Base-by-base conservation (phyloP, 2,113 vertebrate species). In the Podarcis raffonei region DNA sequence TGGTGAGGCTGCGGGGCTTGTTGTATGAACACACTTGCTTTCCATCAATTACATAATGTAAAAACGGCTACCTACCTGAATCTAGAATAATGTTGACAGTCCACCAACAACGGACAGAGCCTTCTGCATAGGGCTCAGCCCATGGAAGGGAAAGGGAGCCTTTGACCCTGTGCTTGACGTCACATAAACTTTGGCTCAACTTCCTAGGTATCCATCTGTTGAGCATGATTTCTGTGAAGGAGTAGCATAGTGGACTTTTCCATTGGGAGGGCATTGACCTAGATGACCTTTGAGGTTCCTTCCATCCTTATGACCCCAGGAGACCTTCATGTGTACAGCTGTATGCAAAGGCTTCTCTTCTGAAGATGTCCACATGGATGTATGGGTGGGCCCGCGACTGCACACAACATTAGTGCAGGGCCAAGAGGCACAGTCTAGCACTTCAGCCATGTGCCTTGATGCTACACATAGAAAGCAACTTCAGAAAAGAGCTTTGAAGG, bases 1-100 rank as follows among this genome's bases (percentile, higher is more conserved):
- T 57, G 16, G 27, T 62, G 8, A 32, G 32, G 1, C 0, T 65
- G 1, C 1, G 87, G 77, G 76, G 0, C 6, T 5, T 0, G 0
- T n/a, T 35, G 20, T 18, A 0, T 0, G 1, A 1, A 62, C 5
- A 9, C 1, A 0, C 35, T 27, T n/a, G n/a, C 7, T 59, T 6
- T 12, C 20, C 37, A 11, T 62, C 13, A 62, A 62, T 4, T 62
- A 62, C 13, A 62, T 62, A 20, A 62, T 20, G 18, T 62, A 42
- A 42, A 42, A 42, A 42, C 39, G 39, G 39, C 39, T 42, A 42
- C 39, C 39, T 42, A 42, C 6, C 39, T 42, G 39, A 42, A 42
- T 42, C 39, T 42, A 42, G 39, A 42, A 42, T 42, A 42, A 62
- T 20, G 18, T 62, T 62, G 13, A 62, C 59, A 62, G 59, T 15